Percentiles rank a stretch among this genome's conserved stretches.
These are phyloP conservation scores for Spea bombifrons DNA, from an alignment of 2,113 vertebrate species.

Conservation along the genomic window DNA sequence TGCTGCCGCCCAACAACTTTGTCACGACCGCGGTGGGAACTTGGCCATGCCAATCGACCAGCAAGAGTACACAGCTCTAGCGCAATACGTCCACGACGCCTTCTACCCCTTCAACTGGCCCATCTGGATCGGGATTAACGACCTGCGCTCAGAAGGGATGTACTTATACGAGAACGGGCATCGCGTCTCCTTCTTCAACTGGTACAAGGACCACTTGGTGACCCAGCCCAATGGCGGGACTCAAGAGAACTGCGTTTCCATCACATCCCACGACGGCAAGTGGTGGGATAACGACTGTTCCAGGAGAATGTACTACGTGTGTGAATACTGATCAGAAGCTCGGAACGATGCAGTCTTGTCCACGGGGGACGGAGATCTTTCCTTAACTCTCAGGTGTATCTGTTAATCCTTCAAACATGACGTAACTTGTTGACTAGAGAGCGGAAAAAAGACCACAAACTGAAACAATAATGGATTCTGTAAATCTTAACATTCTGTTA, in stretches of 20 bases:
- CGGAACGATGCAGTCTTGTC: background rate
- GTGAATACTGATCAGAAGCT: constrained; percentile 66
- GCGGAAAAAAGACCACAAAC: too few species aligned
- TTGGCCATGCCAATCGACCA: constrained; percentile 80
- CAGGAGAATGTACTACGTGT: constrained; percentile 81
- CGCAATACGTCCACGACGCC: constrained; percentile 70
- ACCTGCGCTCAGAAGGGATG: constrained; percentile 76
- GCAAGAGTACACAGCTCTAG: constrained; percentile 73
- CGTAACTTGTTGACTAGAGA: too few species aligned
- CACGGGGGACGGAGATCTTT: background rate
- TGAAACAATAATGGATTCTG: too few species aligned
- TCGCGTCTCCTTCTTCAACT: constrained; percentile 80
- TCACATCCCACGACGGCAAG: constrained; percentile 84
- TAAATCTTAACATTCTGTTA: too few species aligned
- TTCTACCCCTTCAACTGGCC: constrained; percentile 85
- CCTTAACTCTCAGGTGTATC: background rate
- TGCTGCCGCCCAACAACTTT: constrained; percentile 70
- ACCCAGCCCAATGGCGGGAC: constrained; percentile 82
- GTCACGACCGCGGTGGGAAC: constrained; percentile 73
- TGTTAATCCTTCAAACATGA: background rate
- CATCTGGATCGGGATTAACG: constrained; percentile 83
- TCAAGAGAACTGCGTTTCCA: constrained; percentile 85
- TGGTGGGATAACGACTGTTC: constrained; percentile 93
- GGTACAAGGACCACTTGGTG: constrained; percentile 77
- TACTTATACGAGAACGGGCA: constrained; percentile 82